Conservation (phyloP, 2,113 vertebrate genomes). For the Aramus guarauna region DNA sequence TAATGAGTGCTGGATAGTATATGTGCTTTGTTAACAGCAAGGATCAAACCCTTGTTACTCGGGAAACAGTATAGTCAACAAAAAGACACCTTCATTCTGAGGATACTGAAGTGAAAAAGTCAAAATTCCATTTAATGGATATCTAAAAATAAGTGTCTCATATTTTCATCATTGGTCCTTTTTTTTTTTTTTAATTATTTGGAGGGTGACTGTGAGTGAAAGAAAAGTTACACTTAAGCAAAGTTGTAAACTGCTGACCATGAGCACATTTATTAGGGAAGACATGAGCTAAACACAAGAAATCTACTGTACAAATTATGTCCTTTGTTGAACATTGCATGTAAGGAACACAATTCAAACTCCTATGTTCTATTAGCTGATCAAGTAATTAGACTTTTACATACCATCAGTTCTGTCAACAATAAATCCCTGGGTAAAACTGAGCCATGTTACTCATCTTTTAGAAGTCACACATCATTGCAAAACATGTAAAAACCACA, state of each 20-base stretch:
- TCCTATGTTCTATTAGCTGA: background rate
- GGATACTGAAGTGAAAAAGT: background rate
- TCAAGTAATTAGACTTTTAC: background rate
- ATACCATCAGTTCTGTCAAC: background rate
- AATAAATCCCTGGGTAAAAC: background rate
- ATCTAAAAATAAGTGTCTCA: background rate
- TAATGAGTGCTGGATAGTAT: background rate
- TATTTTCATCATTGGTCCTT: background rate
- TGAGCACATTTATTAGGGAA: background rate
- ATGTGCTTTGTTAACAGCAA: background rate
- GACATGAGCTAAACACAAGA: background rate
- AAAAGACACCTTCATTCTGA: background rate
- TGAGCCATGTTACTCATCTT: background rate
- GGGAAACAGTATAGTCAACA: background rate
- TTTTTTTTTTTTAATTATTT: background rate
- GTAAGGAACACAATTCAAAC: background rate
- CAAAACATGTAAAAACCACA: background rate
- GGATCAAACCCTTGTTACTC: background rate
- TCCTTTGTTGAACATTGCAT: background rate
- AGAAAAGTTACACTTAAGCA: background rate
- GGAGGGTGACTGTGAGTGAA: background rate
- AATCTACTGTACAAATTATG: background rate
- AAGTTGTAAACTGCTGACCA: background rate
- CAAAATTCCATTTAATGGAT: background rate
- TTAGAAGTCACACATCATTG: background rate